Conservation (phyloP, 2,113 vertebrate genomes). For the Macrotus californicus region DNA sequence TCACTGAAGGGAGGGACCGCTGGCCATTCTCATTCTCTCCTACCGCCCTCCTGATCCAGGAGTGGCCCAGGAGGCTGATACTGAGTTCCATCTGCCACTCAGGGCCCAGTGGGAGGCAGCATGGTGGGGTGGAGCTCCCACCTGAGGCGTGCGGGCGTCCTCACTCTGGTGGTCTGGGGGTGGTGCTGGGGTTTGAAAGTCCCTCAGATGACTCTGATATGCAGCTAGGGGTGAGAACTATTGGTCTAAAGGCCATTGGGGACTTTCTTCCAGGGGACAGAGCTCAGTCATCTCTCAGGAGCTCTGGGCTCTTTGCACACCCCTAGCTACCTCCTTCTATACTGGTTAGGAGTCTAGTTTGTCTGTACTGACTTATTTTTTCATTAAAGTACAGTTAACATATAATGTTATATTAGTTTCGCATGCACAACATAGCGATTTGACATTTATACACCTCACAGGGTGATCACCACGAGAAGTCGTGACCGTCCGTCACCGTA, state of each 20-base stretch:
- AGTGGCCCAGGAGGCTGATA: background rate
- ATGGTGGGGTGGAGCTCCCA: background rate
- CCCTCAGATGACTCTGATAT: background rate
- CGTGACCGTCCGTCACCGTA: background rate
- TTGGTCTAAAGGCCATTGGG: background rate
- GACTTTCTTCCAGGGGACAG: background rate
- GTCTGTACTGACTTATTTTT: background rate
- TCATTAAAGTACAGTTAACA: background rate
- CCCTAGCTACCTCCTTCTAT: fast-evolving
- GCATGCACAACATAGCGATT: background rate
- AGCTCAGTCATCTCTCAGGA: background rate
- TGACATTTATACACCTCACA: background rate
- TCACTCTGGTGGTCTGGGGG: background rate
- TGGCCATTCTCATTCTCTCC: background rate
- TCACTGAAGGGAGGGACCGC: background rate
- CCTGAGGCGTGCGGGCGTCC: fast-evolving
- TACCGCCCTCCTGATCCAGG: fast-evolving
- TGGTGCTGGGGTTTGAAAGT: background rate
- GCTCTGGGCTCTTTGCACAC: background rate
- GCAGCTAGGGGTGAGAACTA: background rate
- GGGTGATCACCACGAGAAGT: background rate
- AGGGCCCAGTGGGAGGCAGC: background rate
- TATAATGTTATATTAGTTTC: background rate
- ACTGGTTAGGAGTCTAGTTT: background rate
- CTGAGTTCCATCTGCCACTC: background rate